phyloP scores from a whole-genome alignment of 2,888 invertebrate species.

The Heliconius ethilla region DNA sequence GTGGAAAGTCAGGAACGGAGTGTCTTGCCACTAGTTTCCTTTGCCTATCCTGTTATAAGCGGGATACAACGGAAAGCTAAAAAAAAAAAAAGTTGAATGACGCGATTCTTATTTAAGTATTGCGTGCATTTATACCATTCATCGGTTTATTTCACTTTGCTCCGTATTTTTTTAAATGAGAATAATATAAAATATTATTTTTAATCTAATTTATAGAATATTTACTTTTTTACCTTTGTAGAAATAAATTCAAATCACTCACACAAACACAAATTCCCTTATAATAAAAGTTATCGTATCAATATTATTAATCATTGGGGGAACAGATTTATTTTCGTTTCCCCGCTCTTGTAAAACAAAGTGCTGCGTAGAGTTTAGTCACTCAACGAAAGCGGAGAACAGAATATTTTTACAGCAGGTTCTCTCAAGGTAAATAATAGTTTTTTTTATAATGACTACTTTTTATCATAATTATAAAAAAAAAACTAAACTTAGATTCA shows the following conservation, averaged over 20 bases:
- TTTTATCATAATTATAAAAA: neutral
- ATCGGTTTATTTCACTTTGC: slow-evolving; percentile 45
- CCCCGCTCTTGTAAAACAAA: neutral
- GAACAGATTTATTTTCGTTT: neutral
- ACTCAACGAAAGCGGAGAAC: neutral
- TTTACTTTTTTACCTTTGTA: neutral
- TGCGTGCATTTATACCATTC: slow-evolving; percentile 46
- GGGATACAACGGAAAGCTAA: too few species aligned
- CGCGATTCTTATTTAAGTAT: slow-evolving; percentile 44
- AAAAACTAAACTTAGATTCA: neutral
- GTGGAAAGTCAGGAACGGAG: too few species aligned
- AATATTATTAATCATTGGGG: neutral
- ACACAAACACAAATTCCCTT: neutral
- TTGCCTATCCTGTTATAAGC: too few species aligned
- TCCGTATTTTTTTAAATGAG: slow-evolving; percentile 22
- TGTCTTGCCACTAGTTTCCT: too few species aligned
- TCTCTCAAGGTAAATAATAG: too few species aligned
- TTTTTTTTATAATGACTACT: too few species aligned
- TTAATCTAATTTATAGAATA: neutral
- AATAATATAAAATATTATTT: slow-evolving; percentile 27
- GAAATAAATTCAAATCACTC: neutral
- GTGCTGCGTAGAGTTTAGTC: neutral
- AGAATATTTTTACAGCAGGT: too few species aligned
- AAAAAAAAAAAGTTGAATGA: slow-evolving; percentile 37
- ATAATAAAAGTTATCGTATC: neutral